These are phyloP conservation scores for Pristionchus pacificus DNA, from an alignment of 1,140 invertebrate species.

Conservation along the genomic window DNA sequence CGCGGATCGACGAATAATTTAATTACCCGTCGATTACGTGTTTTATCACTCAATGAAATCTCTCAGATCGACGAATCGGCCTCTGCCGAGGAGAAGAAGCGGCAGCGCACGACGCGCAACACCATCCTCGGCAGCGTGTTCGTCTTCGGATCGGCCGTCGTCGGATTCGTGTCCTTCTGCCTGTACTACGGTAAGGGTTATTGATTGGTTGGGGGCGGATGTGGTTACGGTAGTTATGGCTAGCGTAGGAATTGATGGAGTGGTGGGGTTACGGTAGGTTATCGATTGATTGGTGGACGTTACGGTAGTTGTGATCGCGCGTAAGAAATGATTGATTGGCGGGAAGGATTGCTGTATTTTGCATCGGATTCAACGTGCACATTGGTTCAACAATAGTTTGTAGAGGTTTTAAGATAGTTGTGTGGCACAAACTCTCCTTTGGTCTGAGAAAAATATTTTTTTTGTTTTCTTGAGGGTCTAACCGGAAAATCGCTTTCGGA, in stretches of 20 bases:
- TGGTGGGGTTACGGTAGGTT: too few relatives aligned
- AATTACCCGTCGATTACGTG: not conserved
- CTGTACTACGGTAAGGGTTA: not conserved
- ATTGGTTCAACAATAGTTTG: too few relatives aligned
- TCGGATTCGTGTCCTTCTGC: not conserved
- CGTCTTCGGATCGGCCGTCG: not conserved
- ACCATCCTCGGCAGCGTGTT: not conserved
- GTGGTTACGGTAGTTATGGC: too few relatives aligned
- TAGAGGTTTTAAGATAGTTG: too few relatives aligned
- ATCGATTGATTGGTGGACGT: not conserved
- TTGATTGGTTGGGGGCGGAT: not conserved
- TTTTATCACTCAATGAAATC: not conserved
- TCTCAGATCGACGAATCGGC: too few relatives aligned
- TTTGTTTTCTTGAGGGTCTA: not conserved
- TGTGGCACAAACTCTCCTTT: too few relatives aligned
- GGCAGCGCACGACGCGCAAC: too few relatives aligned
- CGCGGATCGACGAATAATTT: not conserved
- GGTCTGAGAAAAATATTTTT: not conserved
- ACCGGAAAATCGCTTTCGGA: not conserved
- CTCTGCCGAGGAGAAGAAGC: too few relatives aligned
- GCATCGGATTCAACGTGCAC: too few relatives aligned
- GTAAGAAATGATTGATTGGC: not conserved
- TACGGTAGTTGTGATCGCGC: not conserved
- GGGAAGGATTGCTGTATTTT: too few relatives aligned
- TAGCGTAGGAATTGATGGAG: too few relatives aligned